A percentile compares a stretch with the other conserved stretches of the same genome.
Conservation (phyloP, 1,140 invertebrate genomes). For the Diplogasteroides magnus region DNA sequence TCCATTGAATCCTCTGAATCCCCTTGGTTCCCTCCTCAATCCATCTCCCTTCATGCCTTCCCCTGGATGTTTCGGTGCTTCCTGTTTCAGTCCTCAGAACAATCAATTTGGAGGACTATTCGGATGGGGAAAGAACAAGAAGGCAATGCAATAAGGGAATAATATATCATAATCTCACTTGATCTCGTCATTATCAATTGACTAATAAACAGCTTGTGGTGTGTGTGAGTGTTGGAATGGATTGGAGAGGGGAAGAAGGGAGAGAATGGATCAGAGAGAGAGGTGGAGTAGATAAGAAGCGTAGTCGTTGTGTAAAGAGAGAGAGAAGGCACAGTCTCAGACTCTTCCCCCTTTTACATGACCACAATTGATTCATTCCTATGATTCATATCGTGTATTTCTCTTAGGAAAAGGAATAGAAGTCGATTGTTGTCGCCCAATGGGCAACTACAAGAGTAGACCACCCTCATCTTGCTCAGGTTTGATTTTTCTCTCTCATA, state of each 20-base stretch:
- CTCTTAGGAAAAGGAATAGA: not conserved
- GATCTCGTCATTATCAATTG: too few relatives aligned
- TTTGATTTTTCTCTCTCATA: slow-evolving; percentile 26
- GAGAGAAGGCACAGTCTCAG: not conserved
- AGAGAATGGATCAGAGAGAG: not conserved
- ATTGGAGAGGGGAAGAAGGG: not conserved
- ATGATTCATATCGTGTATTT: not conserved
- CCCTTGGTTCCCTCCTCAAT: too few relatives aligned
- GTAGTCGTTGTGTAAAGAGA: not conserved
- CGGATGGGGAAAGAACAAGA: too few relatives aligned
- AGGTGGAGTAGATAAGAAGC: not conserved
- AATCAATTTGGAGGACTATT: too few relatives aligned
- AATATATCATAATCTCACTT: too few relatives aligned
- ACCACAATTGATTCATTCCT: not conserved
- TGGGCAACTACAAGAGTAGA: slow-evolving; percentile 58
- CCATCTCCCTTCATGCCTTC: too few relatives aligned
- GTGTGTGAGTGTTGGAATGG: not conserved
- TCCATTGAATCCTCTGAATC: too few relatives aligned
- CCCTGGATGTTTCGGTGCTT: too few relatives aligned
- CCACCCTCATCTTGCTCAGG: slow-evolving; percentile 56
- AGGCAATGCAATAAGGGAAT: too few relatives aligned
- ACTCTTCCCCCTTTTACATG: too few relatives aligned
- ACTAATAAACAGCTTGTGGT: not conserved
- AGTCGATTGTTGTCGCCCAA: slow-evolving; percentile 12
- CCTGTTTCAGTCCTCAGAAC: too few relatives aligned